These are phyloP conservation scores for Coleophora deauratella DNA, from an alignment of 2,888 invertebrate genomes.

Conservation along the genomic window DNA sequence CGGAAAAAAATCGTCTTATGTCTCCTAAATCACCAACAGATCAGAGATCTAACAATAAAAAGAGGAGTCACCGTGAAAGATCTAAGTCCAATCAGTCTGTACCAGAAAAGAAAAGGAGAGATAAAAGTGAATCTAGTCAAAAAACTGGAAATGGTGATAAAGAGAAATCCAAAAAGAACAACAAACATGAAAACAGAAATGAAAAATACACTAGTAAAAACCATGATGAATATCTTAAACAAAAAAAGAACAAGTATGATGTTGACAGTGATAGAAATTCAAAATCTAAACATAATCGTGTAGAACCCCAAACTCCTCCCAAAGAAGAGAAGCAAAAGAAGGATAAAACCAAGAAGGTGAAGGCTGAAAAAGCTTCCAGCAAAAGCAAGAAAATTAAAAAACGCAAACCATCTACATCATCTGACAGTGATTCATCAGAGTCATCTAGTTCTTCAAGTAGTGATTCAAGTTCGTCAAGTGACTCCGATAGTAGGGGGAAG, in stretches of 20 bases:
- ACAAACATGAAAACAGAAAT: conserved; percentile 6
- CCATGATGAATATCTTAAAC: no score
- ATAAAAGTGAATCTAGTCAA: neutral
- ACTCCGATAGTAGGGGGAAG: conserved; percentile 40
- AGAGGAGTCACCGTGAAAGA: no score
- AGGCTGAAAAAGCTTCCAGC: neutral
- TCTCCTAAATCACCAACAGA: neutral
- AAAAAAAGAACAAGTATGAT: no score
- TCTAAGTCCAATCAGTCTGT: no score
- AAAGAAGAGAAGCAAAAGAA: no score
- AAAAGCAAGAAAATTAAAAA: conserved; percentile 22
- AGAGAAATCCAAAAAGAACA: neutral
- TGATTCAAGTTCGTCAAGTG: conserved; percentile 53
- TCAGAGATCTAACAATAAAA: no score
- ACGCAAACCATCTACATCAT: conserved; percentile 50
- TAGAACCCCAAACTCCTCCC: no score
- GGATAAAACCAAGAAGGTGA: no score
- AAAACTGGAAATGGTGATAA: neutral
- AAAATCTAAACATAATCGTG: no score
- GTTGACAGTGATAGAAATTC: no score
- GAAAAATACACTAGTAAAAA: conserved; percentile 3
- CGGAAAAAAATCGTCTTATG: no score
- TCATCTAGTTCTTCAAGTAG: conserved; percentile 47
- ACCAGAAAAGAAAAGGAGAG: no score
- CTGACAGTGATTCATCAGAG: conserved; percentile 46